Conservation (phyloP, 2,888 invertebrate species). For the Morpho deidamia region DNA sequence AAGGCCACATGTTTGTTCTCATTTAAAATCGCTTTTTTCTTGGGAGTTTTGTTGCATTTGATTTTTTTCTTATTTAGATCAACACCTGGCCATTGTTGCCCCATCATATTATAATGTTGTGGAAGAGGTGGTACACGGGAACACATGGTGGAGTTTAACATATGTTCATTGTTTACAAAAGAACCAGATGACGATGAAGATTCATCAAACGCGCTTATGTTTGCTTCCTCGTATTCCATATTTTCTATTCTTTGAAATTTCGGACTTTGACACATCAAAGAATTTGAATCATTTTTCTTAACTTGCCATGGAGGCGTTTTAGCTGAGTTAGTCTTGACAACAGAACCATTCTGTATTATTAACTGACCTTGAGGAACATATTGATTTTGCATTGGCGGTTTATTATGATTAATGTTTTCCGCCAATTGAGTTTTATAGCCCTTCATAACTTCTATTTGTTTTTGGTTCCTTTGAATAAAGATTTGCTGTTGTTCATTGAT, state of each 20-base stretch:
- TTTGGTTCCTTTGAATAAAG: conserved; percentile 76
- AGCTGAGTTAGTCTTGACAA: conserved; percentile 70
- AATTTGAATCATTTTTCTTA: conserved; percentile 53
- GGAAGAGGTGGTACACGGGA: conserved; percentile 86
- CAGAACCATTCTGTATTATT: conserved; percentile 68
- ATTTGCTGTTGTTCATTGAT: conserved; percentile 78
- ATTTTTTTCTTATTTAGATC: conserved; percentile 72
- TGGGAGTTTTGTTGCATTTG: conserved; percentile 76
- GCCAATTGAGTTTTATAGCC: conserved; percentile 59
- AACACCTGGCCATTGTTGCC: conserved; percentile 63
- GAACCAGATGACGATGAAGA: conserved; percentile 49
- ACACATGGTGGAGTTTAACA: conserved; percentile 73
- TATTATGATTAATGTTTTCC: conserved; percentile 52
- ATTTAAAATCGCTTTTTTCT: conserved; percentile 60
- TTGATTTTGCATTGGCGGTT: conserved; percentile 47
- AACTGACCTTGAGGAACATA: conserved; percentile 61
- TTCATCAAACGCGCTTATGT: conserved; percentile 56
- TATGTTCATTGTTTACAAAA: conserved; percentile 51
- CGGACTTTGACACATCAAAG: conserved; percentile 52
- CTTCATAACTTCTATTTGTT: conserved; percentile 75
- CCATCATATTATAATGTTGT: conserved; percentile 77
- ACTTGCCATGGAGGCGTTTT: conserved; percentile 81
- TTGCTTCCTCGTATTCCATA: conserved; percentile 56
- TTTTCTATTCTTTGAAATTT: conserved; percentile 56
- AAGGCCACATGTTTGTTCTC: conserved; percentile 52